phyloP scores from a whole-genome alignment of 1,140 invertebrate genomes.

The Drosophila melanogaster region Release_6_plus_ISO1_MT NT_033779.5:11765001-11765500 shows the following conservation, averaged over 20 bases:
- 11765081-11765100: too few relatives aligned
- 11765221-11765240: too few relatives aligned
- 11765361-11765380: slow-evolving; percentile 20
- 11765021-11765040: neutral
- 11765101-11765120: too few relatives aligned
- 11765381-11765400: slow-evolving; percentile 28
- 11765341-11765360: slow-evolving; percentile 12
- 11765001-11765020: slow-evolving; percentile 41
- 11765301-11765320: slow-evolving; percentile 21
- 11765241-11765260: neutral
- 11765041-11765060: too few relatives aligned
- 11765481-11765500: slow-evolving; percentile 41
- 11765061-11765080: too few relatives aligned
- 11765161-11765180: neutral
- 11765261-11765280: neutral
- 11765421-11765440: slow-evolving; percentile 45
- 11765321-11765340: neutral
- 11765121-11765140: too few relatives aligned
- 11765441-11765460: slow-evolving; percentile 30
- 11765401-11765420: slow-evolving; percentile 18
- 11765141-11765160: neutral
- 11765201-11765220: neutral
- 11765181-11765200: neutral
- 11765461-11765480: slow-evolving; percentile 19
- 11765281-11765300: neutral